Evolutionary conservation across 2,888 invertebrate genomes (phyloP).

Genomic region (Seira ritae): DNA sequence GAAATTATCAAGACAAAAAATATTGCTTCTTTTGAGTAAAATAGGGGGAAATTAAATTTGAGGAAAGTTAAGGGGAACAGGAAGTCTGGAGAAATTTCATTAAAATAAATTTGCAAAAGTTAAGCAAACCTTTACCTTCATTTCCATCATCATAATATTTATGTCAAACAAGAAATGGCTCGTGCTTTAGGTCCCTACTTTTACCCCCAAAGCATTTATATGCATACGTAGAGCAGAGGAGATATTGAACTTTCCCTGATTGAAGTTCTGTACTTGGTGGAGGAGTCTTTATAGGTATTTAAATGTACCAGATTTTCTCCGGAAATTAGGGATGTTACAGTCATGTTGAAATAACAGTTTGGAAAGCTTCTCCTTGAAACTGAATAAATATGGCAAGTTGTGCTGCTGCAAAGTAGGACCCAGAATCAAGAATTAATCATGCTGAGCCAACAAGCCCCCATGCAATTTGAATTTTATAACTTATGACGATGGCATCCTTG

Average conservation of each 20-base stretch:
- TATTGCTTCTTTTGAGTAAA: constrained; percentile 6
- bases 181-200: not conserved
- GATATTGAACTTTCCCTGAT: too few species aligned
- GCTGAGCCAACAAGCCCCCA: not conserved
- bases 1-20: constrained; percentile 25
- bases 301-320: not conserved
- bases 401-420: not conserved
- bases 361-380: too few species aligned
- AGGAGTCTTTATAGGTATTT: too few species aligned
- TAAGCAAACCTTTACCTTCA: not conserved
- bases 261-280: too few species aligned
- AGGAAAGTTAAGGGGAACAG: constrained; percentile 2
- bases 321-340: not conserved
- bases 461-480: not conserved
- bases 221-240: too few species aligned
- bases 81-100: not conserved
- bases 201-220: too few species aligned
- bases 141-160: not conserved
- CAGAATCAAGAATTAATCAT: not conserved
- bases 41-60: constrained; percentile 16
- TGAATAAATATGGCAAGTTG: not conserved
- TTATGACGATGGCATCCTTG: not conserved
- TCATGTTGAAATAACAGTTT: not conserved
- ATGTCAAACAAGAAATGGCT: too few species aligned
- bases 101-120: constrained; percentile 3